Conservation (phyloP, 2,888 invertebrate species). For the Torymus auratus region DNA sequence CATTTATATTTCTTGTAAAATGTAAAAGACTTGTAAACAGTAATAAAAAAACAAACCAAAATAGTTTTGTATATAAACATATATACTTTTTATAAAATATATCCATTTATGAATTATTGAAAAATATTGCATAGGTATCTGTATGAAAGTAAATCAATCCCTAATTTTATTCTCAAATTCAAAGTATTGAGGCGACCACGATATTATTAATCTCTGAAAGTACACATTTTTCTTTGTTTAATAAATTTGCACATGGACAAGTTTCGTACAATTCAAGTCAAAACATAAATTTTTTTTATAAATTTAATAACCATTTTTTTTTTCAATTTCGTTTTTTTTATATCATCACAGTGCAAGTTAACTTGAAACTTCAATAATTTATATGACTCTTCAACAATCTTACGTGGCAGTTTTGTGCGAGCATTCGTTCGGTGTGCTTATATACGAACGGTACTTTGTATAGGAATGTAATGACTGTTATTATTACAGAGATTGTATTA, state of each 20-base stretch:
- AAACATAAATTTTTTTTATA: conserved; percentile 26
- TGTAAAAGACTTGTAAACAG: background rate
- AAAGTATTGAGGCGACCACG: conserved; percentile 16
- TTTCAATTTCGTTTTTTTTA: conserved; percentile 34
- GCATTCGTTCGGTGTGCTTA: conserved; percentile 50
- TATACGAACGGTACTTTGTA: conserved; percentile 52
- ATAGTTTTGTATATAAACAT: background rate
- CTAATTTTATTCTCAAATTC: conserved; percentile 8
- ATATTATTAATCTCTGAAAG: conserved; percentile 43
- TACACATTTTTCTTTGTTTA: conserved; percentile 22
- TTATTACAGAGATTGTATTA: conserved; percentile 32
- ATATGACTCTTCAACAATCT: conserved; percentile 55
- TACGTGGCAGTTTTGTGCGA: conserved; percentile 53
- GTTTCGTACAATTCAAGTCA: conserved; percentile 53
- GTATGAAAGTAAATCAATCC: conserved; percentile 27
- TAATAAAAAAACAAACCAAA: background rate
- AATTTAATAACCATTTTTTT: conserved; percentile 37
- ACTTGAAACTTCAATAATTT: conserved; percentile 40
- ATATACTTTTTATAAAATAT: background rate
- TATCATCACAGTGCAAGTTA: conserved; percentile 52
- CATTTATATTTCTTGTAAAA: background rate
- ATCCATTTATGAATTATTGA: conserved; percentile 1
- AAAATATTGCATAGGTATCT: conserved; percentile 2
- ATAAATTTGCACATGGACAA: conserved; percentile 29
- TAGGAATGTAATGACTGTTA: conserved; percentile 57